A percentile compares a stretch with the other conserved stretches of the same genome.
Conservation (phyloP, 2,113 vertebrate species). For the Ciconia maguari region DNA sequence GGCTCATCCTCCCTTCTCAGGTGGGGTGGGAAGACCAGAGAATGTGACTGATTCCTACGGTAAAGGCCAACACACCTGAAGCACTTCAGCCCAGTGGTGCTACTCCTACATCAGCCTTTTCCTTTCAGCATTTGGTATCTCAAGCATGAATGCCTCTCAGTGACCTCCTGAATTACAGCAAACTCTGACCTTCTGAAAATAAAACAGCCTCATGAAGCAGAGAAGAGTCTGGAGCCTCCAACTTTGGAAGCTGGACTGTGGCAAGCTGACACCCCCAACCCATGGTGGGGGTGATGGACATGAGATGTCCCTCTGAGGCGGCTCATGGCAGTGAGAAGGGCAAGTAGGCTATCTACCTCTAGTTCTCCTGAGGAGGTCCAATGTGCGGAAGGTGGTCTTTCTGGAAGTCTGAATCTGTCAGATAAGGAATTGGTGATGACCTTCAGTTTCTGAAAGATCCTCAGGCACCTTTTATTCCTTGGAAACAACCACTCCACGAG, state of each 20-base stretch:
- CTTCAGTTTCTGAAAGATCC: background rate
- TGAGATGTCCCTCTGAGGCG: background rate
- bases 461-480: background rate
- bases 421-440: background rate
- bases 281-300: background rate
- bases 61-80: background rate
- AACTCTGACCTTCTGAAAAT: background rate
- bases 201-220: background rate
- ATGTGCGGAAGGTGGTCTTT: background rate
- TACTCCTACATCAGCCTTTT: background rate
- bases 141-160: accelerated
- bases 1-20: background rate
- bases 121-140: background rate
- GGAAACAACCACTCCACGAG: background rate
- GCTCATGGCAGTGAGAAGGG: background rate
- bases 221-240: background rate
- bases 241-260: background rate
- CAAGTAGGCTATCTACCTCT: background rate
- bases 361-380: background rate
- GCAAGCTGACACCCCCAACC: background rate
- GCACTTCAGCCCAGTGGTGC: background rate
- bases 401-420: background rate
- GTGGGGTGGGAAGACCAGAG: background rate
- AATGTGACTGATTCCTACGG: background rate
- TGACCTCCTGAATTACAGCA: background rate